phyloP scores from a whole-genome alignment of 2,797 vertebrate species.

The Liparis tanakae region DNA sequence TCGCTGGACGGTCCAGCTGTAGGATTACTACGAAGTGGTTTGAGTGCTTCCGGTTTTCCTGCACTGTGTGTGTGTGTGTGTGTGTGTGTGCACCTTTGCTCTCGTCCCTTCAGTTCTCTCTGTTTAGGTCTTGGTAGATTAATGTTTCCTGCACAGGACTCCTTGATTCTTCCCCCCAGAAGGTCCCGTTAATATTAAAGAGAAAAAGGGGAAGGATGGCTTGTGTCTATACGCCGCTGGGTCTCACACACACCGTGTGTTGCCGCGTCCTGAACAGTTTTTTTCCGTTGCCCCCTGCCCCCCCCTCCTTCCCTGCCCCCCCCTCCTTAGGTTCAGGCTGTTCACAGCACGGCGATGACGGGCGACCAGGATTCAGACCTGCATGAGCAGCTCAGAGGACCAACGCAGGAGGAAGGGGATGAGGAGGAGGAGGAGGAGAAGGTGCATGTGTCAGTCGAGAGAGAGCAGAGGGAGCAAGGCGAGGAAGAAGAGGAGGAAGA shows the following conservation, averaged over 20 bases:
- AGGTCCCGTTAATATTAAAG: conserved; percentile 37
- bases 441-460: conserved; percentile 69
- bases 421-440: conserved; percentile 73
- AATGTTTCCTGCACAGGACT: conserved; percentile 43
- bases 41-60: conserved; percentile 60
- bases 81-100: conserved; percentile 52
- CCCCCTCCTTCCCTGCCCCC: conserved; percentile 5
- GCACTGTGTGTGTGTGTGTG: background rate
- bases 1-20: conserved; percentile 50
- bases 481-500: conserved; percentile 69
- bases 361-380: conserved; percentile 75
- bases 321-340: conserved; percentile 70
- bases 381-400: conserved; percentile 69
- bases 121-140: conserved; percentile 50
- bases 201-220: conserved; percentile 19
- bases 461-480: conserved; percentile 70
- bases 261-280: conserved; percentile 34
- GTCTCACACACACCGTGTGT: conserved; percentile 21
- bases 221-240: conserved; percentile 20
- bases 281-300: conserved; percentile 11
- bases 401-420: conserved; percentile 63
- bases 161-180: conserved; percentile 17
- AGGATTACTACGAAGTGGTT: conserved; percentile 61
- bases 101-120: conserved; percentile 21
- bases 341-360: conserved; percentile 74